A percentile compares a stretch with the other conserved stretches of the same genome.
Conservation (phyloP, 2,888 invertebrate genomes). For the Eurois occulta region DNA sequence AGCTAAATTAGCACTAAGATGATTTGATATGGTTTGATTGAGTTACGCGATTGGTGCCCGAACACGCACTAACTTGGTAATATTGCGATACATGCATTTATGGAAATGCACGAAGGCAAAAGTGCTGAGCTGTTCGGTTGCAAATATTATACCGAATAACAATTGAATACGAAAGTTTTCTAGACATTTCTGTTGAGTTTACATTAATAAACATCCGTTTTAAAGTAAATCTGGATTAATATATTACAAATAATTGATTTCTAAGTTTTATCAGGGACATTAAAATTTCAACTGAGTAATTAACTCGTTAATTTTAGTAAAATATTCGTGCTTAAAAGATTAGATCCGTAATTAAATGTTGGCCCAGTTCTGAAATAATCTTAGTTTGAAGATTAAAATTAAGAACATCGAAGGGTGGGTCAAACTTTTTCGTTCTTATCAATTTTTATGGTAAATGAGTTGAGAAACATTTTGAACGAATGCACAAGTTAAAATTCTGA, state of each 20-base stretch:
- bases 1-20: too few relatives aligned
- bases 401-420: background rate
- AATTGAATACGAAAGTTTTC: background rate
- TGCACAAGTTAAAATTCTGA: background rate
- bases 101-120: too few relatives aligned
- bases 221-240: background rate
- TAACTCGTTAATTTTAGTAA: background rate
- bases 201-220: background rate
- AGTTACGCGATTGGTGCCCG: too few relatives aligned
- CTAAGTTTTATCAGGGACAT: background rate
- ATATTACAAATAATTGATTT: slow-evolving; percentile 1
- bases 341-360: slow-evolving; percentile 15
- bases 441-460: background rate
- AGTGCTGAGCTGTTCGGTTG: too few relatives aligned
- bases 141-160: too few relatives aligned
- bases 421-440: background rate
- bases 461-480: background rate
- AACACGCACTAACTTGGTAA: too few relatives aligned
- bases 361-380: slow-evolving; percentile 26
- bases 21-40: too few relatives aligned
- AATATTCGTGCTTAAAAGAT: slow-evolving; percentile 17
- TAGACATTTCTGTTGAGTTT: background rate
- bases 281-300: background rate
- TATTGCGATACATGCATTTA: too few relatives aligned
- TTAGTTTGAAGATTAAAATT: slow-evolving; percentile 17